Percentiles rank a stretch among this genome's conserved stretches.
Conservation (phyloP, 2,888 invertebrate species). For the Agriopis marginaria region DNA sequence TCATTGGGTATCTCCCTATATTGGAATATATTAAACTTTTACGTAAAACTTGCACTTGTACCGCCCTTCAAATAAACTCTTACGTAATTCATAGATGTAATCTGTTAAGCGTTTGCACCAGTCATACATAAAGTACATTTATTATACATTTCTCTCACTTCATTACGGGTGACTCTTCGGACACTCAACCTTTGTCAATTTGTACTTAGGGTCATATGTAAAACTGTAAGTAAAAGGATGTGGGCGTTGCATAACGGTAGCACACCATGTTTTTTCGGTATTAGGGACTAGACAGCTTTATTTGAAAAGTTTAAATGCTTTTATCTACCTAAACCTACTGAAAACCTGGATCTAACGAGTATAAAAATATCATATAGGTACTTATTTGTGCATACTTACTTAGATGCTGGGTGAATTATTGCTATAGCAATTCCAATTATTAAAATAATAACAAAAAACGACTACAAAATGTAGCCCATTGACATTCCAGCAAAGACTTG, state of each 20-base stretch:
- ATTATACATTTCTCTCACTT: conserved; percentile 48
- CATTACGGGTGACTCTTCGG: conserved; percentile 36
- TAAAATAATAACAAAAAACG: no score
- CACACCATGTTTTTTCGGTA: background rate
- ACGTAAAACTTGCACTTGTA: conserved; percentile 61
- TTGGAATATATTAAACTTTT: conserved; percentile 27
- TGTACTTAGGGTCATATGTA: conserved; percentile 13
- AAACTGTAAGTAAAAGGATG: conserved; percentile 3
- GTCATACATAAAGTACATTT: conserved; percentile 48
- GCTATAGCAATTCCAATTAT: no score
- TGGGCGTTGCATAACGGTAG: background rate
- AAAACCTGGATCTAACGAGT: no score
- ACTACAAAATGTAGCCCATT: no score
- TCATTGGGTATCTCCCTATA: conserved; percentile 28
- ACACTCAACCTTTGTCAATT: conserved; percentile 14
- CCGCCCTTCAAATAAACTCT: conserved; percentile 50
- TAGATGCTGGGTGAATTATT: no score
- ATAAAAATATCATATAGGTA: no score
- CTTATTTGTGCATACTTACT: no score
- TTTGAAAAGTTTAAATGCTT: no score
- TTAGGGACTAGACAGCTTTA: background rate
- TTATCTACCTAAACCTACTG: no score
- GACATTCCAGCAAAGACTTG: no score
- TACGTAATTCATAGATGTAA: conserved; percentile 52
- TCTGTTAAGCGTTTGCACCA: conserved; percentile 44